Evolutionary conservation across 2,888 invertebrate species (phyloP).

Genomic region (Cyclophora albipunctata): DNA sequence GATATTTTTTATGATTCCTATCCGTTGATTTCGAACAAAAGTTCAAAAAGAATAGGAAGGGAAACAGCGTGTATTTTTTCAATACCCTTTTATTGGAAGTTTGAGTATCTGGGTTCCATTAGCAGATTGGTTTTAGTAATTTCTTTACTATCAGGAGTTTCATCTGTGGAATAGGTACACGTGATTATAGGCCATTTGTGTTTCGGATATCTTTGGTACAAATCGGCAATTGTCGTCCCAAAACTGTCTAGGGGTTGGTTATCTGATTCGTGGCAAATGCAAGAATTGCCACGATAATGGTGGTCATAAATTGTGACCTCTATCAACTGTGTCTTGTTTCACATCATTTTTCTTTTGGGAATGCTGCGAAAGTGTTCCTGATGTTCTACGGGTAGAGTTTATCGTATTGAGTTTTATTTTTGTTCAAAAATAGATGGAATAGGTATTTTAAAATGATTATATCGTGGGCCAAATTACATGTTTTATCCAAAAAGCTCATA

Average conservation of each 20-base stretch:
- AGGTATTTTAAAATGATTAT: too few species aligned
- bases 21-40: slow-evolving; percentile 1
- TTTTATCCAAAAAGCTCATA: background rate
- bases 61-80: too few species aligned
- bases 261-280: slow-evolving; percentile 41
- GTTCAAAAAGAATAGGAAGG: too few species aligned
- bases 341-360: slow-evolving; percentile 26
- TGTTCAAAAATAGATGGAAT: background rate
- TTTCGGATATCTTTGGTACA: slow-evolving; percentile 42
- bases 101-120: slow-evolving; percentile 12
- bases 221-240: slow-evolving; percentile 39
- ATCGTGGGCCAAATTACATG: background rate
- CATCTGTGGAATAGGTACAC: slow-evolving; percentile 22
- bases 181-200: slow-evolving; percentile 40
- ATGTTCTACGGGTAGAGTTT: background rate
- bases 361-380: slow-evolving; percentile 4
- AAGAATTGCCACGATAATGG: slow-evolving; percentile 47
- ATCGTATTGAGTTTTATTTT: background rate
- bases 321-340: slow-evolving; percentile 33
- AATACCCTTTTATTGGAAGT: too few species aligned
- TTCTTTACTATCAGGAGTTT: slow-evolving; percentile 19
- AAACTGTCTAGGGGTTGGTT: slow-evolving; percentile 28
- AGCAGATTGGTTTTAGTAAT: slow-evolving; percentile 21
- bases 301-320: slow-evolving; percentile 41
- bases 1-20: background rate